Evolutionary conservation across 2,888 invertebrate species (phyloP).

Genomic region (Sphecodes monilicornis): DNA sequence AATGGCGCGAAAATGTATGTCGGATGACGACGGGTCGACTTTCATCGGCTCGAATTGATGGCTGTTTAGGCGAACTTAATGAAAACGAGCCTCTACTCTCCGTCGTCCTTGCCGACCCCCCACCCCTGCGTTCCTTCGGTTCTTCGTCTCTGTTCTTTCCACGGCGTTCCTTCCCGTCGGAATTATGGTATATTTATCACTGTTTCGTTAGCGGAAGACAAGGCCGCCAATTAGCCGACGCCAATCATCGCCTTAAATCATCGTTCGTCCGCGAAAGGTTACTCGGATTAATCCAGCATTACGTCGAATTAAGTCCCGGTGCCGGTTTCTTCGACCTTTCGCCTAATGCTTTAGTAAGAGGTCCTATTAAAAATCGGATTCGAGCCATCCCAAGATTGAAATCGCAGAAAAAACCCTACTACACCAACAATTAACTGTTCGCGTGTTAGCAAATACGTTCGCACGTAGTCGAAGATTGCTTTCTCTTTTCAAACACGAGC

Average conservation of each 20-base stretch:
- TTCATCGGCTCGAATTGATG: conserved; percentile 77
- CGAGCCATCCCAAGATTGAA: not conserved
- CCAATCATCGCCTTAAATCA: conserved; percentile 65
- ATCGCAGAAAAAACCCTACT: not conserved
- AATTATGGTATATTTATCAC: conserved; percentile 62
- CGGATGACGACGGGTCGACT: conserved; percentile 63
- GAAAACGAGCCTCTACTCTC: conserved; percentile 57
- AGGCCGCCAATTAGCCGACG: conserved; percentile 63
- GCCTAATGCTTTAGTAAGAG: not conserved
- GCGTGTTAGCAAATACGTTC: conserved; percentile 2
- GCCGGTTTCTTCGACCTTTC: conserved; percentile 18
- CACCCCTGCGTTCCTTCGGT: not conserved
- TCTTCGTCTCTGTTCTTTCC: not conserved
- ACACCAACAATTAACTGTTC: not conserved
- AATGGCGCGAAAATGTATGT: conserved; percentile 75
- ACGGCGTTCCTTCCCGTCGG: conserved; percentile 31
- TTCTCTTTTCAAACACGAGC: conserved; percentile 8
- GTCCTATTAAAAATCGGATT: not conserved
- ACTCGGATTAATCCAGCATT: conserved; percentile 58
- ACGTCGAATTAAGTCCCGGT: conserved; percentile 61
- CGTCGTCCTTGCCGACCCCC: conserved; percentile 16
- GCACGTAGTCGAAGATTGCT: not conserved
- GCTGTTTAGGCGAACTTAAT: conserved; percentile 69
- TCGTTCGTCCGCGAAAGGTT: conserved; percentile 59
- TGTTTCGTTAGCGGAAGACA: conserved; percentile 52